A percentile compares a stretch with the other conserved stretches of the same genome.
Evolutionary conservation across 2,888 invertebrate genomes (phyloP).

Genomic region (Dioctria rufipes): DNA sequence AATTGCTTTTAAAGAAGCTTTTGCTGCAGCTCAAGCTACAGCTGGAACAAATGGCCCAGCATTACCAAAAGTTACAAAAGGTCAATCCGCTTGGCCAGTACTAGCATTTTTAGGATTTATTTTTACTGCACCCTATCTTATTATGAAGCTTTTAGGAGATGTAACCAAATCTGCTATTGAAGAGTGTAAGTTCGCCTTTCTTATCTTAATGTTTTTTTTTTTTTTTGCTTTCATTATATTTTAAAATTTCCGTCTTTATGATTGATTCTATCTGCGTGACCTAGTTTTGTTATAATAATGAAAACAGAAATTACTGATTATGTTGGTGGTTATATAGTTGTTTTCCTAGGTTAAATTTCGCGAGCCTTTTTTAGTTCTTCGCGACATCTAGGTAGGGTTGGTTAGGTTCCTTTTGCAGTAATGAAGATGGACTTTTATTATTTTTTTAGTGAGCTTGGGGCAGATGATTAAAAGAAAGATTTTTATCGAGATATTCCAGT

Average conservation of each 20-base stretch:
- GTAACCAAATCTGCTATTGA: constrained; percentile 74
- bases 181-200: constrained; percentile 73
- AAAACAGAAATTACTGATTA: too few relatives aligned
- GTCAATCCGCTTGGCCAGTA: constrained; percentile 86
- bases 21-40: constrained; percentile 69
- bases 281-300: not conserved
- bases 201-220: not conserved
- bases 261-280: not conserved
- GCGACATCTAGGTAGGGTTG: too few relatives aligned
- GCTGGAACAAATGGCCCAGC: constrained; percentile 70
- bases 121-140: constrained; percentile 92
- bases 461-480: too few relatives aligned
- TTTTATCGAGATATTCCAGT: too few relatives aligned
- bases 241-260: not conserved
- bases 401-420: too few relatives aligned
- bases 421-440: too few relatives aligned
- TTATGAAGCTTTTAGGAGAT: constrained; percentile 84
- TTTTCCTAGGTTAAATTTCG: not conserved
- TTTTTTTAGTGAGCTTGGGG: too few relatives aligned
- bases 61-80: constrained; percentile 66
- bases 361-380: too few relatives aligned
- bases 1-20: constrained; percentile 71
- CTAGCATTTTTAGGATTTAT: constrained; percentile 91
- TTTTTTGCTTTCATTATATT: not conserved
- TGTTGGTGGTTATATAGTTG: not conserved